Percentiles rank a stretch among this genome's conserved stretches.
These are phyloP conservation scores for Cosmorhoe ocellata DNA, from an alignment of 2,888 invertebrate genomes.

Conservation along the genomic window DNA sequence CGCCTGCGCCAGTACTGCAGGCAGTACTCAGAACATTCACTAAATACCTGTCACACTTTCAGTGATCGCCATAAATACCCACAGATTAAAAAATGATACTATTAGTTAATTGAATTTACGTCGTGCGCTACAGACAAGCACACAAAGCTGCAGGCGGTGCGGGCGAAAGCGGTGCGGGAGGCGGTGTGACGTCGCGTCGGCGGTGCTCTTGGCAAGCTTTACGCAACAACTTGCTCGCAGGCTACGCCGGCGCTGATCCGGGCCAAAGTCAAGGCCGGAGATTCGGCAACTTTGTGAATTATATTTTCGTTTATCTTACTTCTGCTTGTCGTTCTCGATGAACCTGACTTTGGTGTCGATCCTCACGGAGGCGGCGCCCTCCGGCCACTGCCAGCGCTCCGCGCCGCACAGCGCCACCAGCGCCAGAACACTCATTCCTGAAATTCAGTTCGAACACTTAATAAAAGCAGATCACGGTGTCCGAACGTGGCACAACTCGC, in stretches of 20 bases:
- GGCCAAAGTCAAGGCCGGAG: constrained; percentile 28
- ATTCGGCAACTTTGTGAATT: neutral
- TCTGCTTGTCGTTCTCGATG: constrained; percentile 41
- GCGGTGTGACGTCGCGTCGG: constrained; percentile 26
- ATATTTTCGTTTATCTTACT: constrained; percentile 47
- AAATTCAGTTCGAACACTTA: constrained; percentile 3
- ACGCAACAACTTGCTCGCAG: constrained; percentile 21
- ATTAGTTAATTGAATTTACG: too few relatives aligned
- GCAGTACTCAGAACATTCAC: too few relatives aligned
- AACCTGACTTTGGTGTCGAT: constrained; percentile 70
- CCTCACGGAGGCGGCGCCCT: constrained; percentile 49
- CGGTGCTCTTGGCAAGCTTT: constrained; percentile 16
- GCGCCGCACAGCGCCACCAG: constrained; percentile 39
- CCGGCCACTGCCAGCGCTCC: constrained; percentile 62
- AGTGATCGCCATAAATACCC: too few relatives aligned
- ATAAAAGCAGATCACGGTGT: too few relatives aligned
- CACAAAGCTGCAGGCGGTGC: too few relatives aligned
- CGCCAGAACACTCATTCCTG: constrained; percentile 31
- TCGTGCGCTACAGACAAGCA: too few relatives aligned
- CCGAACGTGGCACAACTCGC: too few relatives aligned
- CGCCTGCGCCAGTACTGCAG: neutral
- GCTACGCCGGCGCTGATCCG: constrained; percentile 10
- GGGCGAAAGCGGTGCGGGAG: neutral
- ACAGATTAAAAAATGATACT: too few relatives aligned
- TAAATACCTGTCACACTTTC: too few relatives aligned